A percentile compares a stretch with the other conserved stretches of the same genome.
Conservation (phyloP, 1,140 invertebrate species). For the Teleogryllus occipitalis region DNA sequence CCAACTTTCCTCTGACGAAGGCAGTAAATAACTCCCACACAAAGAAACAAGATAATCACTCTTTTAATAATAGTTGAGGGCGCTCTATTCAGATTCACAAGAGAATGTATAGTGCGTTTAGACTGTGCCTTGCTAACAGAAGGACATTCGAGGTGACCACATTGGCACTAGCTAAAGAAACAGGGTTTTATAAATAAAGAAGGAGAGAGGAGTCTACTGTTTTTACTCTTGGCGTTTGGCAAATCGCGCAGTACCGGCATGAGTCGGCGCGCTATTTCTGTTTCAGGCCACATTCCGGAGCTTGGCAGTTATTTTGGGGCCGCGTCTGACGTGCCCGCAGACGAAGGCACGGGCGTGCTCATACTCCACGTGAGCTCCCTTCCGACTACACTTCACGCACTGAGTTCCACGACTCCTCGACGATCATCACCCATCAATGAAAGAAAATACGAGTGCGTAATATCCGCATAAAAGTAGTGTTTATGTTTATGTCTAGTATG, state of each 20-base stretch:
- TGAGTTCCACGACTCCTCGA: no score
- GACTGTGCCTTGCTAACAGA: no score
- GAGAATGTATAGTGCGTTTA: no score
- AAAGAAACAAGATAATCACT: no score
- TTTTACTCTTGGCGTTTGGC: slow-evolving; percentile 3
- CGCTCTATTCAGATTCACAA: no score
- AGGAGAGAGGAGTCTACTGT: not conserved
- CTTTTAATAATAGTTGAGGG: no score
- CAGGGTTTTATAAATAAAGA: not conserved
- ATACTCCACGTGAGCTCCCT: not conserved
- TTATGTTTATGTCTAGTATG: no score
- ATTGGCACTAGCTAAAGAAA: not conserved
- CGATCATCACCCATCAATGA: no score
- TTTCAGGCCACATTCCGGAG: not conserved
- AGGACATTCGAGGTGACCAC: not conserved
- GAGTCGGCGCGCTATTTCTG: not conserved
- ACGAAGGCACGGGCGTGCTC: not conserved
- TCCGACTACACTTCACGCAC: not conserved
- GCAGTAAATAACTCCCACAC: no score
- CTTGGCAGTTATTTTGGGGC: not conserved
- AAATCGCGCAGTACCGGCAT: not conserved
- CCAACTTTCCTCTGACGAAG: no score
- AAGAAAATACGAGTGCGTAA: no score
- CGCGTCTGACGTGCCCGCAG: not conserved
- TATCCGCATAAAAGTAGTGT: no score